A percentile compares a stretch with the other conserved stretches of the same genome.
Evolutionary conservation across 2,113 vertebrate species (phyloP).

Genomic region (Labeo rohita): DNA sequence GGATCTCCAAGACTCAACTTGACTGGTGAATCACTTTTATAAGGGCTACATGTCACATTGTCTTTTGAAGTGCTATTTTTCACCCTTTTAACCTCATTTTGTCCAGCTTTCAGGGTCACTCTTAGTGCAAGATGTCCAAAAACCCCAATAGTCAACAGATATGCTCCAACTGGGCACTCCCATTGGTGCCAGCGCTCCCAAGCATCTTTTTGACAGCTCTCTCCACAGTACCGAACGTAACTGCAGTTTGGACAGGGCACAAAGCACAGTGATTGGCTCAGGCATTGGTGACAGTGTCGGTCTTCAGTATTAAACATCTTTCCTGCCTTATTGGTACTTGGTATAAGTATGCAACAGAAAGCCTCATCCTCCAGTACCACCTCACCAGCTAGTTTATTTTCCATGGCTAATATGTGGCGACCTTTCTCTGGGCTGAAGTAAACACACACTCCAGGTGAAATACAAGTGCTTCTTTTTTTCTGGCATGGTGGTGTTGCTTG

Average conservation of each 20-base stretch:
- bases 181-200: constrained; percentile 85
- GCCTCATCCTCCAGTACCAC: constrained; percentile 84
- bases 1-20: neutral
- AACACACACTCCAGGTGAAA: constrained; percentile 74
- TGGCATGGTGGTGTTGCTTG: neutral
- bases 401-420: constrained; percentile 81
- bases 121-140: constrained; percentile 88
- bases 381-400: constrained; percentile 82
- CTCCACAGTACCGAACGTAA: constrained; percentile 86
- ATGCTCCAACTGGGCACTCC: constrained; percentile 83
- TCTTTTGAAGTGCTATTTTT: constrained; percentile 25
- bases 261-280: constrained; percentile 71
- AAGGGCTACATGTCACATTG: neutral
- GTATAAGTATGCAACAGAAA: constrained; percentile 86
- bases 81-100: constrained; percentile 68
- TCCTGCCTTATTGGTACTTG: constrained; percentile 58
- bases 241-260: constrained; percentile 86
- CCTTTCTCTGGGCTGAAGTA: constrained; percentile 77
- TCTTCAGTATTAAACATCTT: constrained; percentile 69
- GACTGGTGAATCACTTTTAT: neutral
- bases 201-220: constrained; percentile 76
- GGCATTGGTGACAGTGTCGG: constrained; percentile 86
- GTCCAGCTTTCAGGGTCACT: constrained; percentile 80
- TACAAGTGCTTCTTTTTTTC: constrained; percentile 50
- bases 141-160: constrained; percentile 81